Percentiles rank a stretch among this genome's conserved stretches.
phyloP scores from a whole-genome alignment of 2,888 invertebrate species.

The Chrysotoxum bicinctum region DNA sequence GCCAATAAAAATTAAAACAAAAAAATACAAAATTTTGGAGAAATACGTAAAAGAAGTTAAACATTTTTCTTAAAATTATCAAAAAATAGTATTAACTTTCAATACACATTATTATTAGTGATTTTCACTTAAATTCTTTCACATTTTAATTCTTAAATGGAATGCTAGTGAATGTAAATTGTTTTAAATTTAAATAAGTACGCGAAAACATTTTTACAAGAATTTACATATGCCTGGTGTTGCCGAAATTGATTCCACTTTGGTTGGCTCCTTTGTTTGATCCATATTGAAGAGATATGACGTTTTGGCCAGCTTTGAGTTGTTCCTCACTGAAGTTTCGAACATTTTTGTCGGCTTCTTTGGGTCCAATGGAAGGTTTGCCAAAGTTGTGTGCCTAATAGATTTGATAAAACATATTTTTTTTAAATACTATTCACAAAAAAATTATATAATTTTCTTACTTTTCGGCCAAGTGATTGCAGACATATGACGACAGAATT shows the following conservation, averaged over 20 bases:
- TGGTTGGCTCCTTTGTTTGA: slow-evolving; percentile 99
- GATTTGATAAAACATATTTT: slow-evolving; percentile 71
- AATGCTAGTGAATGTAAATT: slow-evolving; percentile 70
- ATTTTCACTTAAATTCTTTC: slow-evolving; percentile 70
- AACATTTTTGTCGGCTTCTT: slow-evolving; percentile 97
- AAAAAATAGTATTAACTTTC: slow-evolving; percentile 54
- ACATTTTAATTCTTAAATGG: slow-evolving; percentile 62
- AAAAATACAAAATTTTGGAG: slow-evolving; percentile 65
- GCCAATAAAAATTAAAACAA: slow-evolving; percentile 60
- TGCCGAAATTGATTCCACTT: slow-evolving; percentile 97
- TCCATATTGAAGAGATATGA: slow-evolving; percentile 97
- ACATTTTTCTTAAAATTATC: slow-evolving; percentile 76
- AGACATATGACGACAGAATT: slow-evolving; percentile 97
- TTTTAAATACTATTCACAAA: neutral
- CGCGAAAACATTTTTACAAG: slow-evolving; percentile 38
- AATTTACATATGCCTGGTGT: slow-evolving; percentile 97
- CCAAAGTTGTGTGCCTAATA: slow-evolving; percentile 89
- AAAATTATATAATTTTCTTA: slow-evolving; percentile 78
- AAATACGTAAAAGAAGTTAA: slow-evolving; percentile 59
- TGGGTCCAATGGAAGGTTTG: slow-evolving; percentile 95
- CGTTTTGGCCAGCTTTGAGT: slow-evolving; percentile 94
- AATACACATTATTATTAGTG: slow-evolving; percentile 60
- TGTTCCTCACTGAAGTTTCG: slow-evolving; percentile 97
- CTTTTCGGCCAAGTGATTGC: slow-evolving; percentile 97
- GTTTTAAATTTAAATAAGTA: slow-evolving; percentile 56